Evolutionary conservation across 2,113 vertebrate genomes (phyloP).

Genomic region (Pseudorasbora parva): DNA sequence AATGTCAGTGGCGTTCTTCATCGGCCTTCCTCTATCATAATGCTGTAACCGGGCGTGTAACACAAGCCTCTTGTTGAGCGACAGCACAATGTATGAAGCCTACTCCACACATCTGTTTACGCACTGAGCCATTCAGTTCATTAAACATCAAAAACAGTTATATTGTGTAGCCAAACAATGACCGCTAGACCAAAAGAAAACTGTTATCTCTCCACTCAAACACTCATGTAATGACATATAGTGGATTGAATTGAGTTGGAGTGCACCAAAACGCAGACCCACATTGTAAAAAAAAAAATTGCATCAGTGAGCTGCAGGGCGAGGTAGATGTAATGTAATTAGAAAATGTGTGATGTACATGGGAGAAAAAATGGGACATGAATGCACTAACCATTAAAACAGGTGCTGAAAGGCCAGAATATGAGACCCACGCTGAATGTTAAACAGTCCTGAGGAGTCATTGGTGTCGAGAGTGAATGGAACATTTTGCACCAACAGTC

Average conservation of each 20-base stretch:
- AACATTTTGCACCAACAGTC: constrained; percentile 47
- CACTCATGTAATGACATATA: constrained; percentile 25
- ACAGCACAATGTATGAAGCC: neutral
- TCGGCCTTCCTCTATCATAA: neutral
- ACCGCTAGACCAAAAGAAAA: neutral
- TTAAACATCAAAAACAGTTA: constrained; percentile 25
- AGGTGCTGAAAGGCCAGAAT: constrained; percentile 49
- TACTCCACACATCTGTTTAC: constrained; percentile 12
- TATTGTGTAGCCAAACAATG: neutral
- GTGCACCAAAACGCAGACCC: constrained; percentile 38
- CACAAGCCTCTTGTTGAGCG: neutral
- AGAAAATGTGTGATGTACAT: constrained; percentile 53
- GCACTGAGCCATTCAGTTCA: neutral
- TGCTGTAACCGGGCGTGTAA: neutral
- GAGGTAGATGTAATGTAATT: constrained; percentile 54
- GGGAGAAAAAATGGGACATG: constrained; percentile 44
- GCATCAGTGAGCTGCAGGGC: constrained; percentile 13
- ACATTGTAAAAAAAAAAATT: constrained; percentile 51
- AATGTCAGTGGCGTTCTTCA: neutral
- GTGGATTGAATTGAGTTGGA: constrained; percentile 58
- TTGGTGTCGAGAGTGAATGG: constrained; percentile 27
- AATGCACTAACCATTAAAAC: constrained; percentile 42
- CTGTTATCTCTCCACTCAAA: constrained; percentile 49
- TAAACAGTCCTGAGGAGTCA: constrained; percentile 56
- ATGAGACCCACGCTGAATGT: constrained; percentile 58